Conservation (phyloP, 2,888 invertebrate species). For the Drymonia ruficornis region DNA sequence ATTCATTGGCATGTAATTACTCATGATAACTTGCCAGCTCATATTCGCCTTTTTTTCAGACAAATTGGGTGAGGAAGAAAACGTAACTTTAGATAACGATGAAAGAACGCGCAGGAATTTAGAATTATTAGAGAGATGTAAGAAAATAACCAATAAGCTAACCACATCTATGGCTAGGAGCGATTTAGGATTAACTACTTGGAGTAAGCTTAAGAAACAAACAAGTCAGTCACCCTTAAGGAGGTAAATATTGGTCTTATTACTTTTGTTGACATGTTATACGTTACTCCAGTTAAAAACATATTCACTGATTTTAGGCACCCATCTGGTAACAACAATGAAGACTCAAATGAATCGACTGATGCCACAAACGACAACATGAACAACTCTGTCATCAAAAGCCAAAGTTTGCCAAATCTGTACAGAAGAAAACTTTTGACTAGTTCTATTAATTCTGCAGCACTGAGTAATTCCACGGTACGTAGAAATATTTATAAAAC, state of each 20-base stretch:
- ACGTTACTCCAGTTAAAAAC: neutral
- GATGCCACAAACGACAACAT: slow-evolving; percentile 83
- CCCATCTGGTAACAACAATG: slow-evolving; percentile 91
- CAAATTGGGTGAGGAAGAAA: slow-evolving; percentile 77
- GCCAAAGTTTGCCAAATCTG: slow-evolving; percentile 92
- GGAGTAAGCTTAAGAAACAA: slow-evolving; percentile 93
- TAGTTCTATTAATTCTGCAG: slow-evolving; percentile 81
- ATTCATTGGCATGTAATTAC: slow-evolving; percentile 52
- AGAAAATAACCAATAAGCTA: slow-evolving; percentile 81
- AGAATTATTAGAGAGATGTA: slow-evolving; percentile 83
- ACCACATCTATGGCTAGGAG: slow-evolving; percentile 94
- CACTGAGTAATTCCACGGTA: slow-evolving; percentile 89
- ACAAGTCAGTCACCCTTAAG: slow-evolving; percentile 87
- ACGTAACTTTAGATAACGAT: slow-evolving; percentile 75
- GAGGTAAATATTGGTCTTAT: slow-evolving; percentile 68
- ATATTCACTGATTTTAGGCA: slow-evolving; percentile 77
- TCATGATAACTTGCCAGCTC: slow-evolving; percentile 54
- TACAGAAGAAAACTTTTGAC: slow-evolving; percentile 82
- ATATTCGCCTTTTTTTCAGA: slow-evolving; percentile 65
- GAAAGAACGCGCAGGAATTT: slow-evolving; percentile 84
- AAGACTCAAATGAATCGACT: slow-evolving; percentile 81
- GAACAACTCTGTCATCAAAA: slow-evolving; percentile 87
- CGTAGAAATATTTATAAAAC: slow-evolving; percentile 51
- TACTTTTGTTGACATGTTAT: slow-evolving; percentile 5
- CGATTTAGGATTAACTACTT: slow-evolving; percentile 94